Percentiles rank a stretch among this genome's conserved stretches.
These are phyloP conservation scores for Columba janthina DNA, from an alignment of 2,113 vertebrate species.

Conservation along the genomic window DNA sequence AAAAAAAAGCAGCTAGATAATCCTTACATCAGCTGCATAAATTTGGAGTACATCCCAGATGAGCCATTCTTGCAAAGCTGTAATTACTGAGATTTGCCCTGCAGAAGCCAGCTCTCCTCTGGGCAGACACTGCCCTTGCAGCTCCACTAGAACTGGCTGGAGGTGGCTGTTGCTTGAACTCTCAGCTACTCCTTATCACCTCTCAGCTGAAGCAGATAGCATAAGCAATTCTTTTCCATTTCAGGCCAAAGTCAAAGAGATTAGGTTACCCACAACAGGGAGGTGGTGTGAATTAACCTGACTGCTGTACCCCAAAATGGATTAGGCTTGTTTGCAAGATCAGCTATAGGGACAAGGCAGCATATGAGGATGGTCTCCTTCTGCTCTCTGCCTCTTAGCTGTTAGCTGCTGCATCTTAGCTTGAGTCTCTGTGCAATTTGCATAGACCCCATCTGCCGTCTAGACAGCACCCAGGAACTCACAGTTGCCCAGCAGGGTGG, in stretches of 20 bases:
- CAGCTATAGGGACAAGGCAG: background rate
- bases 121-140: background rate
- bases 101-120: background rate
- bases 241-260: background rate
- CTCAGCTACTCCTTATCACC: background rate
- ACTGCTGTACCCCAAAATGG: background rate
- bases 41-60: background rate
- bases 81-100: background rate
- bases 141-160: background rate
- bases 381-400: background rate
- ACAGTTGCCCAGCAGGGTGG: background rate
- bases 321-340: background rate
- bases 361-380: background rate
- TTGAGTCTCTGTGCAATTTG: background rate
- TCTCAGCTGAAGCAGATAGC: background rate
- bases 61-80: background rate
- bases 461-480: constrained; percentile 23
- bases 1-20: background rate
- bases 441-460: background rate
- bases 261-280: background rate
- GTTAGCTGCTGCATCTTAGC: background rate
- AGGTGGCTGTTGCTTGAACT: background rate
- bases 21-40: background rate
- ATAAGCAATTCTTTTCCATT: background rate
- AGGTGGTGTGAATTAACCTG: background rate